These are phyloP conservation scores for Pocillopora verrucosa DNA, from an alignment of 64 coral and sea anemone genomes.

Conservation along the genomic window DNA sequence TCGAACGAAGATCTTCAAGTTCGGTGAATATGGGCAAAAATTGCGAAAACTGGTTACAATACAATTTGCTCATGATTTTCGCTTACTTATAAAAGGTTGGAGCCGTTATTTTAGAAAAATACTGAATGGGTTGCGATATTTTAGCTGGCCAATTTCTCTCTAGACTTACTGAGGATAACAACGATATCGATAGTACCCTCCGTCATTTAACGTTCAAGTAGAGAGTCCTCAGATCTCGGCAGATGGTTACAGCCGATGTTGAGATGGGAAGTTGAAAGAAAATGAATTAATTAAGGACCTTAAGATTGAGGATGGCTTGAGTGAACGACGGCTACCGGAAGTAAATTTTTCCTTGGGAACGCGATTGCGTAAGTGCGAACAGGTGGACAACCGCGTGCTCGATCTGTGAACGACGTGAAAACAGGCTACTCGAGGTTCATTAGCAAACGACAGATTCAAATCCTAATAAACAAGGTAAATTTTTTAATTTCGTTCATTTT, in stretches of 20 bases:
- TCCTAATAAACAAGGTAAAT: constrained; percentile 50
- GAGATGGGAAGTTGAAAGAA: no score
- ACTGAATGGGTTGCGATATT: no score
- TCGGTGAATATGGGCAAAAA: not conserved
- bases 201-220: no score
- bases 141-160: no score
- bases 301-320: no score
- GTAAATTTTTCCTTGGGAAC: not conserved
- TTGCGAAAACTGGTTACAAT: not conserved
- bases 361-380: not conserved
- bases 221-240: no score
- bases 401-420: constrained; percentile 41
- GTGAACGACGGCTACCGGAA: constrained; percentile 3
- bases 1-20: not conserved
- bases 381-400: not conserved
- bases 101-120: no score
- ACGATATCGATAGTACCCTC: no score
- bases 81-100: not conserved
- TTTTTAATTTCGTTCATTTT: constrained; percentile 3
- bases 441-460: constrained; percentile 23
- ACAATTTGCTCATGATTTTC: not conserved
- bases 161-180: no score
- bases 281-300: no score
- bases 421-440: constrained; percentile 15
- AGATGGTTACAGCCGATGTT: no score